These are phyloP conservation scores for Orthosia incerta DNA, from an alignment of 2,888 invertebrate species.

Conservation along the genomic window DNA sequence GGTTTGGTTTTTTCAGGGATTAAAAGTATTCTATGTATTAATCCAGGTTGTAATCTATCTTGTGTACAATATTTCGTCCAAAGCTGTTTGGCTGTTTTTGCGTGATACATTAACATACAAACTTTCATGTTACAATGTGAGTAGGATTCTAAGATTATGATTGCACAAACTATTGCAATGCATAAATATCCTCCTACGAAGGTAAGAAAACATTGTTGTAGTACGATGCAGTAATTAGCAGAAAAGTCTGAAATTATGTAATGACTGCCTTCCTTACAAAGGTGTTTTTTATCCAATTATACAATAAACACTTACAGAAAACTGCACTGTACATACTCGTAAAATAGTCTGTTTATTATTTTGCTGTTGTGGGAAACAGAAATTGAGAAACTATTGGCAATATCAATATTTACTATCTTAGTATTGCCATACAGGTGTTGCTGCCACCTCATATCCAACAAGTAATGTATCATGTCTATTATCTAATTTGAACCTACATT, in stretches of 20 bases:
- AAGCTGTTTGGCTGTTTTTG: no score
- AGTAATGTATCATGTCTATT: no score
- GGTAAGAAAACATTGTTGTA: slow-evolving; percentile 18
- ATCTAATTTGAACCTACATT: background rate
- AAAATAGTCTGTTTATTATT: background rate
- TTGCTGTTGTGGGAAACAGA: background rate
- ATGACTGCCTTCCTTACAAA: slow-evolving; percentile 12
- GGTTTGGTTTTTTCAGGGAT: no score
- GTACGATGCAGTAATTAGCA: slow-evolving; percentile 7
- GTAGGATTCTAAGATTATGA: background rate
- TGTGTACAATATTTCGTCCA: no score
- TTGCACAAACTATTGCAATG: background rate
- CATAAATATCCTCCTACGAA: background rate
- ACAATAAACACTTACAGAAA: background rate
- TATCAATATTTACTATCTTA: no score
- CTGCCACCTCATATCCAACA: no score
- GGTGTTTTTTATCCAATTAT: background rate
- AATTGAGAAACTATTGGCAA: no score
- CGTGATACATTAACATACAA: no score
- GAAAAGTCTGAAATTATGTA: slow-evolving; percentile 11
- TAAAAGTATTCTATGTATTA: no score
- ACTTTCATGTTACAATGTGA: no score
- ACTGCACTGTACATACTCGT: background rate
- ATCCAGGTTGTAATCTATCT: no score
- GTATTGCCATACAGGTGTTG: no score